Evolutionary conservation across 2,888 invertebrate species (phyloP), one percentile per base, ranked within the genome.

Genomic region (Caenorhabditis afra): DNA sequence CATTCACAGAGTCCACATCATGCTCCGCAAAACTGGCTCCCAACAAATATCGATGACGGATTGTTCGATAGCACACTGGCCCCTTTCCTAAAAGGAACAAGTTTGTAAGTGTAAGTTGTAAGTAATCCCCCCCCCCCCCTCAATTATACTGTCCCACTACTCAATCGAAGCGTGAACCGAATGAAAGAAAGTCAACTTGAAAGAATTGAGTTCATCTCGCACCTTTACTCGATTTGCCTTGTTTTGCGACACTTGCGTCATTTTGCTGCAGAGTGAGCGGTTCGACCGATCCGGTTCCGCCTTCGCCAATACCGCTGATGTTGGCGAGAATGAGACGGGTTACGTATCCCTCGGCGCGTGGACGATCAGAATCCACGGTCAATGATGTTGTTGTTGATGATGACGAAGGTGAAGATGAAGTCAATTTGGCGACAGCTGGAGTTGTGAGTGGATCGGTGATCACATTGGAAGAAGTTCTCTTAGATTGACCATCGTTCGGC

Each of bases 41-140:
- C 11, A 86, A 64, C 41, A 89, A 74, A 20, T 85, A 81, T 35
- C 87, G 83, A 16, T 85, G 81, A 10, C 82, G 78, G 20, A 87
- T 85, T 14, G 81, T 84, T n/a, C 85, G 84, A 71, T 83, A 89
- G 71, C 89, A 89, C 29, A 82, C 75, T 66, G 79, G 80, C 18
- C 61, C 64, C 47, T 79, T 75, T 49, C 59, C 82, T 73, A 23
- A 29, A 71, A 67, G 7, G 29, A 29, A 29, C 29, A 29, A 29
- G 29, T 29, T 29, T 29, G 29, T 3, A 29, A 29, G 29, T 29
- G 29, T 29, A 29, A 29, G 29, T 29, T 29, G 29, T 29, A 29
- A 29, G 29, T 29, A 29, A 29, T 29, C 29, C 29, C n/a, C n/a
- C n/a, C n/a, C n/a, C n/a, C n/a, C n/a, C n/a, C 7, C 29, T 29